A percentile compares a stretch with the other conserved stretches of the same genome.
Evolutionary conservation across 2,113 vertebrate species (phyloP).

Genomic region (Podarcis raffonei): DNA sequence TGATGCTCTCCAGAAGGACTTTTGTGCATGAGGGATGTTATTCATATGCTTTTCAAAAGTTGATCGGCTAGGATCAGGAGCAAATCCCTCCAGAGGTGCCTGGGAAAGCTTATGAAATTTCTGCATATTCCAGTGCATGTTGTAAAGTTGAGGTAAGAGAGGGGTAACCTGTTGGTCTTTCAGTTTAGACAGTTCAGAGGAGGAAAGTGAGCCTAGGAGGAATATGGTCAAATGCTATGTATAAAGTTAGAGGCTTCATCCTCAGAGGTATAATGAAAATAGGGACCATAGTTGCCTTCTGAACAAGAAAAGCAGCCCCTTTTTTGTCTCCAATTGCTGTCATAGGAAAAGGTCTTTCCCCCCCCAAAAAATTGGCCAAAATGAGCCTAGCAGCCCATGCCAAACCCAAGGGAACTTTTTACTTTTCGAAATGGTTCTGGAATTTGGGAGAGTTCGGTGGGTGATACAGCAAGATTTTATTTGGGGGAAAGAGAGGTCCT

Average conservation of each 20-base stretch:
- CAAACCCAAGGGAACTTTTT: not conserved
- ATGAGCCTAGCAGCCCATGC: not conserved
- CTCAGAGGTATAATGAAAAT: not conserved
- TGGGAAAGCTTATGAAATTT: not conserved
- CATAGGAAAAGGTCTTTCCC: not conserved
- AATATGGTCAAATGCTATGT: not conserved
- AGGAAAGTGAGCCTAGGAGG: not conserved
- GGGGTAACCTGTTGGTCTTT: not conserved
- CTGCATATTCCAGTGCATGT: not conserved
- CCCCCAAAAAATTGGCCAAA: not conserved
- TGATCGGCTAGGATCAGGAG: not conserved
- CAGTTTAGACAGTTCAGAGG: not conserved
- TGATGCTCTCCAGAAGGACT: not conserved
- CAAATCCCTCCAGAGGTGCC: not conserved
- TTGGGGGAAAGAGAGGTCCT: not conserved
- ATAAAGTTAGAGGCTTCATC: not conserved
- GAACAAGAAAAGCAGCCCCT: not conserved
- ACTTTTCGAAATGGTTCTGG: not conserved
- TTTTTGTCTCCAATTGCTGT: not conserved
- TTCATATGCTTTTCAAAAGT: not conserved
- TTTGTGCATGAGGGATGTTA: not conserved
- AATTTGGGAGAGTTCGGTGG: not conserved
- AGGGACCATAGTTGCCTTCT: not conserved
- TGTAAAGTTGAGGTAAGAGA: constrained; percentile 11
- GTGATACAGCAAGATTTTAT: not conserved